These are phyloP conservation scores for Bradypodion pumilum DNA, from an alignment of 2,797 vertebrate species.

Conservation along the genomic window DNA sequence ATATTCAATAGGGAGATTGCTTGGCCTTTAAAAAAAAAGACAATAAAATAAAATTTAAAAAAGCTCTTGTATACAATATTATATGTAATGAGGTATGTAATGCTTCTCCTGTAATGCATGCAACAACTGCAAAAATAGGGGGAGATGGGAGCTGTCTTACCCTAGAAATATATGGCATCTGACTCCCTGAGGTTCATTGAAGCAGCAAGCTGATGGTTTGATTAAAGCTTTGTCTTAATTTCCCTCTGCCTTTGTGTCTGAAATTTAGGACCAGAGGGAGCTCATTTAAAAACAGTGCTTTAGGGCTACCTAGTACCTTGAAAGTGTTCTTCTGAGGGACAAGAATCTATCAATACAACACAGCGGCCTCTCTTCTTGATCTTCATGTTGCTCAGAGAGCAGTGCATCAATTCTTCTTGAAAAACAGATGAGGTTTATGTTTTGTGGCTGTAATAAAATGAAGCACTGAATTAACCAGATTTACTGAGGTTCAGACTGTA, in stretches of 20 bases:
- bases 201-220: neutral
- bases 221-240: neutral
- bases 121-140: neutral
- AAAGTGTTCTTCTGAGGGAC: neutral
- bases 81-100: neutral
- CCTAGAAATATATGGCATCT: neutral
- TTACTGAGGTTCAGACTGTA: too few species aligned
- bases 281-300: neutral
- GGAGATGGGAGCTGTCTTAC: neutral
- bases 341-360: neutral
- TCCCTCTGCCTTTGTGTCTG: neutral
- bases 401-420: neutral
- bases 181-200: neutral
- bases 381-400: neutral
- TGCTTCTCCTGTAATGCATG: neutral
- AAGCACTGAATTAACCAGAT: too few species aligned
- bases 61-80: neutral
- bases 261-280: neutral
- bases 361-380: neutral
- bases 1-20: neutral
- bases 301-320: neutral
- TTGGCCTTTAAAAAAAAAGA: too few species aligned
- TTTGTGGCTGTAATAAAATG: neutral
- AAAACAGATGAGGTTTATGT: neutral
- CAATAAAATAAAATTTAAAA: fast-evolving